Evolutionary conservation across 2,888 invertebrate species (phyloP).

Genomic region (Spisula subtruncata): DNA sequence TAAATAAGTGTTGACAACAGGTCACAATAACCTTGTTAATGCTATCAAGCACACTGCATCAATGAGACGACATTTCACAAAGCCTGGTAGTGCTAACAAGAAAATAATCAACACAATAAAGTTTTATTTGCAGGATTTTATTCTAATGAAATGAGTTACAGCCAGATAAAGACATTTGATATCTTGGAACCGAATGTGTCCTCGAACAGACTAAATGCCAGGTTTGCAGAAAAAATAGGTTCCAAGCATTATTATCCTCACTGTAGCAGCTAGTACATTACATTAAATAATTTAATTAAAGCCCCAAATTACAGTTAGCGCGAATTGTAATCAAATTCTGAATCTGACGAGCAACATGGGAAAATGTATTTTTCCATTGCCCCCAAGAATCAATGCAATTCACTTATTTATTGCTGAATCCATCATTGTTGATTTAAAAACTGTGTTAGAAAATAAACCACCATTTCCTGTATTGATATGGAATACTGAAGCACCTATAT

Average conservation of each 20-base stretch:
- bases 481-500: not conserved
- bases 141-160: conserved; percentile 2
- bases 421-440: conserved; percentile 13
- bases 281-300: conserved; percentile 22
- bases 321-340: not conserved
- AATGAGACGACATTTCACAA: not conserved
- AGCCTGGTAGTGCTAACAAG: not conserved
- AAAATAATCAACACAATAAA: conserved; percentile 18
- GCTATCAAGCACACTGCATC: not conserved
- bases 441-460: not conserved
- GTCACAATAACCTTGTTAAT: not conserved
- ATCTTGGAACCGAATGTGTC: not conserved
- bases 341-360: conserved; percentile 6
- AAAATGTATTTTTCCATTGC: not conserved
- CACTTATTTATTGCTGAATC: not conserved
- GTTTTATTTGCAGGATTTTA: not conserved
- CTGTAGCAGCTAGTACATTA: not conserved
- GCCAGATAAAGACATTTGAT: not conserved
- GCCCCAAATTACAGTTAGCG: conserved; percentile 15
- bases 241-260: not conserved
- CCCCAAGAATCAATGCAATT: not conserved
- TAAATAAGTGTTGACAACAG: not conserved
- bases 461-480: not conserved
- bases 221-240: conserved; percentile 16
- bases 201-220: conserved; percentile 5